Percentiles rank a stretch among this genome's conserved stretches.
Conservation (phyloP, 2,888 invertebrate genomes). For the Branchipolynoe longqiensis region DNA sequence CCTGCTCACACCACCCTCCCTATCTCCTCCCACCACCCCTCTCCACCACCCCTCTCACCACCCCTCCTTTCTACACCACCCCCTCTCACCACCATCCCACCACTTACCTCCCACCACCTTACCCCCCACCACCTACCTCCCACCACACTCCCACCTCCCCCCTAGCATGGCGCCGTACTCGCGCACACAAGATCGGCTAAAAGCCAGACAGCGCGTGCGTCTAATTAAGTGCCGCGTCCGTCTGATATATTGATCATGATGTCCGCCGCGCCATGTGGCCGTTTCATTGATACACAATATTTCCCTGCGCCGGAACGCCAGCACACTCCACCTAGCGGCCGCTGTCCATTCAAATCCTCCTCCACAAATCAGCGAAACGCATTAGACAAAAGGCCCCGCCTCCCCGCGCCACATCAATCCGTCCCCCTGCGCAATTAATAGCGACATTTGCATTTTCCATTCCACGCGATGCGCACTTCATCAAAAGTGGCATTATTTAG, state of each 20-base stretch:
- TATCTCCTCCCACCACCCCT: too few relatives aligned
- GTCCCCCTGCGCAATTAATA: constrained; percentile 31
- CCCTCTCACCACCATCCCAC: too few relatives aligned
- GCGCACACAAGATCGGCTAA: constrained; percentile 28
- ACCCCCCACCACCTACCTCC: too few relatives aligned
- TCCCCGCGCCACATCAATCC: constrained; percentile 31
- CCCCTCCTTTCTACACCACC: too few relatives aligned
- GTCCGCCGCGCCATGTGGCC: neutral
- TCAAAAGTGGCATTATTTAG: constrained; percentile 48
- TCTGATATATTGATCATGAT: constrained; percentile 47
- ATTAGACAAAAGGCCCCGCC: constrained; percentile 52
- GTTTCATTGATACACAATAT: constrained; percentile 51
- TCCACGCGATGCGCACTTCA: constrained; percentile 34
- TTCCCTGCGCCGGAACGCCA: constrained; percentile 24
- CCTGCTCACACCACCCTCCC: too few relatives aligned
- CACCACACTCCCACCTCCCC: neutral
- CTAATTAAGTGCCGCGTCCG: constrained; percentile 7
- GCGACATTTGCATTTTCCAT: constrained; percentile 55
- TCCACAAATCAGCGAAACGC: constrained; percentile 54
- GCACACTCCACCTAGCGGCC: constrained; percentile 11
- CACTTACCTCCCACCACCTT: too few relatives aligned
- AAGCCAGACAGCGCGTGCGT: constrained; percentile 34
- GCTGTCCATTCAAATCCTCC: constrained; percentile 53
- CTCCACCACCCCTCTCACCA: too few relatives aligned
- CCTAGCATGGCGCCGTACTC: neutral